These are phyloP conservation scores for Mastomys natalensis DNA, from an alignment of 2,113 vertebrate genomes.

Conservation along the genomic window DNA sequence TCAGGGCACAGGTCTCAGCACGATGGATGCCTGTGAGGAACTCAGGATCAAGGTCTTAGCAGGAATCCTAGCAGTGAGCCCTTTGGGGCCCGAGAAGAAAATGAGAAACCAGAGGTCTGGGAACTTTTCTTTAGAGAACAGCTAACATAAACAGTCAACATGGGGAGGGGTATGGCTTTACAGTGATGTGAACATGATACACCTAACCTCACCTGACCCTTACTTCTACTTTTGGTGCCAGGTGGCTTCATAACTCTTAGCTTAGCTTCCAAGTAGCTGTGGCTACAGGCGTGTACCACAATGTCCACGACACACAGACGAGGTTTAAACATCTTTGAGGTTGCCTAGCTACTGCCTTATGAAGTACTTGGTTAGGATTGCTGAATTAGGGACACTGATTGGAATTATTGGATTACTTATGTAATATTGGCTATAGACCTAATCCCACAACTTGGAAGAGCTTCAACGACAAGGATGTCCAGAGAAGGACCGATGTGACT, in stretches of 20 bases:
- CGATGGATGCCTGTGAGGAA: neutral
- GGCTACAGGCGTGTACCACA: neutral
- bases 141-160: neutral
- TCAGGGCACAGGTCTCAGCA: neutral
- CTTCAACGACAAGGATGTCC: neutral
- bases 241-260: neutral
- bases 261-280: neutral
- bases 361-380: neutral
- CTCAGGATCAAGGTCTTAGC: neutral
- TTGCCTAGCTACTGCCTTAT: neutral
- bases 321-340: neutral
- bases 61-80: neutral
- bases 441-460: neutral
- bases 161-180: neutral
- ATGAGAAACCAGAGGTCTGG: neutral
- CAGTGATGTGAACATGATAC: neutral
- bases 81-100: neutral
- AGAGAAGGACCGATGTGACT: neutral
- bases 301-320: neutral
- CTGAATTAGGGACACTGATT: neutral
- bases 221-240: neutral
- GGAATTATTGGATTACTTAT: slow-evolving; percentile 17
- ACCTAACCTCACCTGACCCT: neutral
- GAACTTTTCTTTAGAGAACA: neutral
- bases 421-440: slow-evolving; percentile 16